Conservation (phyloP, 2,888 invertebrate species). For the Lumbricus terrestris region DNA sequence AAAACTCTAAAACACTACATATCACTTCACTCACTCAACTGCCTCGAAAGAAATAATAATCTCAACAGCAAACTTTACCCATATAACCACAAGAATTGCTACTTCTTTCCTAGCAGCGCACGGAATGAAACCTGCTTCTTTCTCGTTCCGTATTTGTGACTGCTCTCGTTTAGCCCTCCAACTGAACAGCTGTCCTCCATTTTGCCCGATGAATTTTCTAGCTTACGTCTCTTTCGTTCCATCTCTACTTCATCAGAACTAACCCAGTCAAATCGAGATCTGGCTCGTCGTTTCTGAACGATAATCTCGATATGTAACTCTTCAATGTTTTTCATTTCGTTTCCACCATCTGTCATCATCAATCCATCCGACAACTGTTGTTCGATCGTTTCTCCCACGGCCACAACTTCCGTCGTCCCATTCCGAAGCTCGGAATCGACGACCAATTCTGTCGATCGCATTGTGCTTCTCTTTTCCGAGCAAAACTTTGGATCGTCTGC, state of each 20-base stretch:
- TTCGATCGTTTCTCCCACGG: background rate
- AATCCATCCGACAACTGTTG: background rate
- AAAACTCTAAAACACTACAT: background rate
- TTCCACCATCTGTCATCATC: background rate
- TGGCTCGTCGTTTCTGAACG: background rate
- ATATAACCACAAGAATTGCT: background rate
- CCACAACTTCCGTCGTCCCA: background rate
- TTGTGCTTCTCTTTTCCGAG: background rate
- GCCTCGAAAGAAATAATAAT: background rate
- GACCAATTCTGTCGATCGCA: background rate
- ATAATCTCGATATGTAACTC: background rate
- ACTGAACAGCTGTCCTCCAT: background rate
- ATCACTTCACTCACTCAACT: background rate
- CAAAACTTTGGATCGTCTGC: background rate
- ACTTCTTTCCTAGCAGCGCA: conserved; percentile 6
- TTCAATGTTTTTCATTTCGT: background rate
- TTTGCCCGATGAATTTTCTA: background rate
- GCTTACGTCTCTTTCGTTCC: background rate
- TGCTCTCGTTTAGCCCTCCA: background rate
- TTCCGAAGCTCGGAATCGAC: background rate
- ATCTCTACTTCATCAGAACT: background rate
- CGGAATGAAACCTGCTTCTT: conserved; percentile 10
- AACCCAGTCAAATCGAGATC: background rate
- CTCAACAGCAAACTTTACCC: background rate
- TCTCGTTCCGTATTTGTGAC: background rate